Evolutionary conservation across 1,140 invertebrate genomes (phyloP), one percentile per base, ranked within the genome.

Genomic region (Rhyzopertha dominica): DNA sequence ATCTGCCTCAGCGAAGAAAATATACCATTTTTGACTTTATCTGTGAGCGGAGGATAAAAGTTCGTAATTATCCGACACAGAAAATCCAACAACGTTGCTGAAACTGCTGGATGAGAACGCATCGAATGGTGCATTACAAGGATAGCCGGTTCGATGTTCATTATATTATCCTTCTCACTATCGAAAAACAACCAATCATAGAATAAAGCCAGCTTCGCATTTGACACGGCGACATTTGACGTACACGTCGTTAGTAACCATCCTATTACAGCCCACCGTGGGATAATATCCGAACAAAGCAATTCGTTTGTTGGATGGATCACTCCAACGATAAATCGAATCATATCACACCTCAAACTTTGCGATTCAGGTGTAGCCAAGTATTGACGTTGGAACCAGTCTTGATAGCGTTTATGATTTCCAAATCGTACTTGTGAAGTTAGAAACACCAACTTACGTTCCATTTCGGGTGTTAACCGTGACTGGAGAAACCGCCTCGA

Each of bases 101-200:
- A 96, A 44, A 97, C 92, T 26, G 87, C 86, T 28, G 94, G 91
- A 77, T 98, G 94, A 58, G 90, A 90, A 64, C 90, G 80, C 78
- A 98, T 91, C 24, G 92, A 96, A 75, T 97, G 89, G 67, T 93
- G 90, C 93, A 98, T 98, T 1, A 98, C 92, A 43, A 98, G 75
- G 64, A 98, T 96, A 7, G 91, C 94, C n/a, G 95, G 95, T 71
- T 98, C 95, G 59, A 98, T 95, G 67, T 97, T 96, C 95, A 98
- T 98, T 49, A 98, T 98, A 65, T 95, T 98, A 69, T 98, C 95
- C 69, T 90, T 91, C 39, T 90, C 85, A 19, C 88, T 81, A 63
- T 98, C 93, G 70, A 91, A 98, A 66, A 96, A 92, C 4, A 97
- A 72, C 95, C 95, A 98, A 72, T 98, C 95, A 69, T 95, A 98